A percentile compares a stretch with the other conserved stretches of the same genome.
Conservation (phyloP, 2,888 invertebrate genomes). For the Anarsia innoxiella region DNA sequence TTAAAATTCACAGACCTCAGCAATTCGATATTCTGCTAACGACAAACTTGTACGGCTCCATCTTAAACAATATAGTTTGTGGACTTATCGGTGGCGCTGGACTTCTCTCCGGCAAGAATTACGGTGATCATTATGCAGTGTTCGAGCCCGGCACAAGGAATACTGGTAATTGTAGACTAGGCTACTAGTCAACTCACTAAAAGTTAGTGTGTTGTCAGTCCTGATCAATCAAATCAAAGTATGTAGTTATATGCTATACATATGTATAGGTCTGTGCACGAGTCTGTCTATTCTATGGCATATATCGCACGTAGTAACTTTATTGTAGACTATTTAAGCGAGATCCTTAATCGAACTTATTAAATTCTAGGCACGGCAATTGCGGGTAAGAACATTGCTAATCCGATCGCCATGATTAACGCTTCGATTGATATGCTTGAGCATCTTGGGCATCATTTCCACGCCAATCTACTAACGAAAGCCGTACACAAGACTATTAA, state of each 20-base stretch:
- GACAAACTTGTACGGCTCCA: neutral
- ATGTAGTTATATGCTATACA: too few relatives aligned
- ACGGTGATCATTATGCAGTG: neutral
- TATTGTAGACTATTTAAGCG: too few relatives aligned
- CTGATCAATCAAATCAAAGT: too few relatives aligned
- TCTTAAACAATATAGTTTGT: neutral
- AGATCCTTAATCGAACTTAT: too few relatives aligned
- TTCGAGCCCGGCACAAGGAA: neutral
- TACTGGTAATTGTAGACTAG: too few relatives aligned
- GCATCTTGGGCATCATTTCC: neutral
- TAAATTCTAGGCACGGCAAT: too few relatives aligned
- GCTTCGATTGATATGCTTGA: neutral
- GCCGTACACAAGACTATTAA: neutral
- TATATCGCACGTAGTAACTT: too few relatives aligned
- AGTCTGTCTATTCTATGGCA: too few relatives aligned
- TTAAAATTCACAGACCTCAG: neutral
- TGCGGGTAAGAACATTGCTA: slow-evolving; percentile 14
- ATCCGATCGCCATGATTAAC: slow-evolving; percentile 5
- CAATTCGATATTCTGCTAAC: neutral
- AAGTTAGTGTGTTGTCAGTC: too few relatives aligned
- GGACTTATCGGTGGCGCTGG: neutral
- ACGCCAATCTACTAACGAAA: neutral
- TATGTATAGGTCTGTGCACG: too few relatives aligned
- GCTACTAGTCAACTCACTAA: too few relatives aligned
- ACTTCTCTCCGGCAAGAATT: neutral